Percentiles rank a stretch among this genome's conserved stretches.
phyloP scores from a whole-genome alignment of 1,140 invertebrate species.

The Temnothorax curvispinosus region DNA sequence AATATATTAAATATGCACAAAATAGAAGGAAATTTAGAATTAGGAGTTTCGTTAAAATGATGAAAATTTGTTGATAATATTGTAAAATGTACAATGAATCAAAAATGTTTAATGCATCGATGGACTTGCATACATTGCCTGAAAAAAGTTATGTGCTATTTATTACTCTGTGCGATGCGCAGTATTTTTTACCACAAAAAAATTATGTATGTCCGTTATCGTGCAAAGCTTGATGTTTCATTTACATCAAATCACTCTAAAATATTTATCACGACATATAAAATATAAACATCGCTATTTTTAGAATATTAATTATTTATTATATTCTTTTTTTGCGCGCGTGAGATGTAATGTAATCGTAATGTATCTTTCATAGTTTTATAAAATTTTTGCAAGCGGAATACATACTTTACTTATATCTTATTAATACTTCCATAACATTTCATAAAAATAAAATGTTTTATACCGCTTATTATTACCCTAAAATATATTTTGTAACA shows the following conservation, averaged over 20 bases:
- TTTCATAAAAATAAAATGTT: background rate
- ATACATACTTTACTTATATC: background rate
- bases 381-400: background rate
- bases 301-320: slow-evolving; percentile 19
- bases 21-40: slow-evolving; percentile 5
- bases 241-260: slow-evolving; percentile 20
- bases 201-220: slow-evolving; percentile 21
- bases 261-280: slow-evolving; percentile 15
- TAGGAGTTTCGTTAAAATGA: background rate
- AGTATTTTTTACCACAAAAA: slow-evolving; percentile 20
- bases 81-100: slow-evolving; percentile 6
- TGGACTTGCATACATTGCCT: background rate
- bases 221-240: slow-evolving; percentile 24
- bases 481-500: background rate
- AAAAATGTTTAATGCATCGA: slow-evolving; percentile 8
- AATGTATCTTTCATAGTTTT: background rate
- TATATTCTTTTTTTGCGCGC: background rate
- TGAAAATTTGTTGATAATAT: background rate
- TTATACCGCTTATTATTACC: background rate
- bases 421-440: background rate
- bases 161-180: background rate
- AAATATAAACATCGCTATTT: slow-evolving; percentile 31
- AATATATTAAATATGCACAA: background rate
- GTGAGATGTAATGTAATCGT: background rate
- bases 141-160: slow-evolving; percentile 46